Conservation (phyloP, 2,113 vertebrate genomes). For the Rhabdornis inornatus region DNA sequence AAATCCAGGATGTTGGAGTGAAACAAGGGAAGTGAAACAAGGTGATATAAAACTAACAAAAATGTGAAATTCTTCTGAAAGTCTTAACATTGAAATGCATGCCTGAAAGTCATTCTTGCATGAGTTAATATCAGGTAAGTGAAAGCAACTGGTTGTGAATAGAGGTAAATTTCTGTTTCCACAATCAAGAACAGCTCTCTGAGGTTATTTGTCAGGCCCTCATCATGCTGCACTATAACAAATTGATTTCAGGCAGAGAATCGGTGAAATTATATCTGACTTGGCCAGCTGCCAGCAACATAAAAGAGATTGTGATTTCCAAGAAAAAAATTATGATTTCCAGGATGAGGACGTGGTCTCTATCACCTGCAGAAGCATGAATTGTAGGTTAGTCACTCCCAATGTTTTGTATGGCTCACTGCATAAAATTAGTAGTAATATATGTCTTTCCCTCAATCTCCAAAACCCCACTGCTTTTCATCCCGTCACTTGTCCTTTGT, state of each 20-base stretch:
- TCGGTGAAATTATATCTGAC: background rate
- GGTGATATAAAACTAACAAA: background rate
- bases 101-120: constrained; percentile 35
- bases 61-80: constrained; percentile 1
- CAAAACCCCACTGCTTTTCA: background rate
- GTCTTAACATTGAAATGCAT: constrained; percentile 1
- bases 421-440: background rate
- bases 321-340: background rate
- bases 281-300: background rate
- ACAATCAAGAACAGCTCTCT: background rate
- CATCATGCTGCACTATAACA: background rate
- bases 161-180: background rate
- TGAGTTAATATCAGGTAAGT: constrained; percentile 35
- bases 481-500: background rate
- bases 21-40: background rate
- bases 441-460: background rate
- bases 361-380: background rate
- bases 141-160: constrained; percentile 5
- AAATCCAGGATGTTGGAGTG: background rate
- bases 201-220: background rate
- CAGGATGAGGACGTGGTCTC: background rate
- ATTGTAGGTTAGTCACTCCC: background rate
- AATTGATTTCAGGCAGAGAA: background rate
- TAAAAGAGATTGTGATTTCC: background rate
- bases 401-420: background rate